Base-by-base conservation (phyloP, 2,888 invertebrate species). In the Machimus atricapillus region DNA sequence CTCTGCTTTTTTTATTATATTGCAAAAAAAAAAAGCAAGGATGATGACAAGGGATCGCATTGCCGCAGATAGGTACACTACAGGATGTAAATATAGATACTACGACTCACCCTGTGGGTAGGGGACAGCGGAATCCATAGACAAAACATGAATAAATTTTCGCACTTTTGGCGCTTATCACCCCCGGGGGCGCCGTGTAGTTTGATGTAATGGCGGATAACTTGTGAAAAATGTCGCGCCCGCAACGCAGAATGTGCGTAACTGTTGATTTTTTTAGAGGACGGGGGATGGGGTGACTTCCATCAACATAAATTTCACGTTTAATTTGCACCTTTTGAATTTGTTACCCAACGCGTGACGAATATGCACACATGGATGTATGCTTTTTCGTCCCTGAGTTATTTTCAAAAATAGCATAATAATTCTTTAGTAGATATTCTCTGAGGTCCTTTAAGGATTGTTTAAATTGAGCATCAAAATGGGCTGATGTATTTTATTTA, bases 111-210 rank as follows among this genome's bases (percentile, higher is more conserved):
- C 43, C 43, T 46, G 78, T 78, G 81, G 31, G 14, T 27, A 14
- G 27, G 23, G 14, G 31, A 34, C 31, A 81, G 43, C 56, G n/a
- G 14, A 56, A 56, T 52, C 52, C 81, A 34, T 43, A 81, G 31
- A 56, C 40, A 81, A 81, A 81, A 81, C 34, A 81, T 56, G 81
- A 56, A 81, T 81, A 81, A 81, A 81, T 56, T 46, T 81, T 81
- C 56, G 81, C 27, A 81, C 56, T 52, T 56, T 56, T 52, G 31
- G 56, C 56, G 46, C 81, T 46, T 81, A 81, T 81, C 81, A 56
- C 81, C 34, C 81, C 34, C 81, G 16, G 34, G 81, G 81, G 81
- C 52, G 81, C 31, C 81, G 31, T 81, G 34, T 27, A 81, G 81
- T 81, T 81, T 52, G 56, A 81, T 81, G 81, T 81, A 81, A 81